phyloP scores from a whole-genome alignment of 2,113 vertebrate species.

The Pangasianodon gigas region DNA sequence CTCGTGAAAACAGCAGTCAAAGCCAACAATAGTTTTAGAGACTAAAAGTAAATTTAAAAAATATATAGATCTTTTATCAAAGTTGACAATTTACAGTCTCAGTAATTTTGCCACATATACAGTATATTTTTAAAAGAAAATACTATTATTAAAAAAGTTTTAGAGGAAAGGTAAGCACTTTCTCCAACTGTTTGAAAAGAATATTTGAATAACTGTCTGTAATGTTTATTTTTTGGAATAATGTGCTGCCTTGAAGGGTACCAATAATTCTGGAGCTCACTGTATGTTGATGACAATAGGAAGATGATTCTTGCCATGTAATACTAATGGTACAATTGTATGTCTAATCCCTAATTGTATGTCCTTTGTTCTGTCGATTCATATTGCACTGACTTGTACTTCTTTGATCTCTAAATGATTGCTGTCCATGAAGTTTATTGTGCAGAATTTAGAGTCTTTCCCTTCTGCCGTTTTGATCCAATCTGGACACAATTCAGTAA shows the following conservation, averaged over 20 bases:
- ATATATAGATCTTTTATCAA: too few relatives aligned
- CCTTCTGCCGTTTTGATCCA: background rate
- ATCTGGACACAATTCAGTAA: background rate
- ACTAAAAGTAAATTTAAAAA: too few relatives aligned
- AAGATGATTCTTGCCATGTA: background rate
- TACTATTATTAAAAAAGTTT: too few relatives aligned
- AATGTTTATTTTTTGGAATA: background rate
- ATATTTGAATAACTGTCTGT: background rate
- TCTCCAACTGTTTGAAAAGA: background rate
- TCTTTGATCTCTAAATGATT: conserved; percentile 37
- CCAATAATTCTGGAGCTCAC: background rate
- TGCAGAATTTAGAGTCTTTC: background rate
- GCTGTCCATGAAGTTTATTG: background rate
- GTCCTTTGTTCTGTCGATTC: conserved; percentile 25
- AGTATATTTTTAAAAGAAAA: too few relatives aligned
- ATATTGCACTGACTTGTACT: conserved; percentile 50
- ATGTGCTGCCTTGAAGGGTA: background rate
- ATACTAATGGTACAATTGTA: background rate
- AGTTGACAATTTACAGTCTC: background rate
- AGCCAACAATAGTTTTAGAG: background rate
- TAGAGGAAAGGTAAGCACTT: background rate
- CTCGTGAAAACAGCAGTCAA: background rate
- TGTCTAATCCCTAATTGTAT: background rate
- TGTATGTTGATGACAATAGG: background rate
- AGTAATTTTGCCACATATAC: background rate